phyloP scores from a whole-genome alignment of 2,113 vertebrate genomes.

The Tonatia bakeri region DNA sequence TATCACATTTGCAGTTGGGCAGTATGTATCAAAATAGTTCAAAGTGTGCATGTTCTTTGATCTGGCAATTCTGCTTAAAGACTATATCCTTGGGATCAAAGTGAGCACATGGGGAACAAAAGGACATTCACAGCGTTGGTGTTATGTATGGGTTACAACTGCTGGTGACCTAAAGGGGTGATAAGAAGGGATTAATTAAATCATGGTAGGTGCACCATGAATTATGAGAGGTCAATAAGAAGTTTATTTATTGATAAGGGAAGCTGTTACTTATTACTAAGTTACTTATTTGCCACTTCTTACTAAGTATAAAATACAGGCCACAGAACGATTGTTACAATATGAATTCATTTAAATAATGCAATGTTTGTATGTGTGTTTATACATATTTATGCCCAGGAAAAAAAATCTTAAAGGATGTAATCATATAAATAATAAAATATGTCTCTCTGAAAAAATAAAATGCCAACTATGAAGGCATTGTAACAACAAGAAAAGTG shows the following conservation, averaged over 20 bases:
- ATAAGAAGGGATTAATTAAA: background rate
- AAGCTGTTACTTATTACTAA: background rate
- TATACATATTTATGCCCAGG: background rate
- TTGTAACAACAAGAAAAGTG: background rate
- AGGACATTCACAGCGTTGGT: background rate
- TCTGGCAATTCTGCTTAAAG: background rate
- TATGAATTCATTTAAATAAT: background rate
- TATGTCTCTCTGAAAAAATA: background rate
- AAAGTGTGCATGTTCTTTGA: background rate
- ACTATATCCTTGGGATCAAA: background rate
- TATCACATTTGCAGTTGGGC: background rate
- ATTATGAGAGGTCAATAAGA: background rate
- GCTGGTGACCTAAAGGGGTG: background rate
- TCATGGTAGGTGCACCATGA: background rate
- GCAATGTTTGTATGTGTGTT: background rate
- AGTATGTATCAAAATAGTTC: background rate
- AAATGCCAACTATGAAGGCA: background rate
- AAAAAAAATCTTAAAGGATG: background rate
- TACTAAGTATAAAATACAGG: constrained; percentile 15
- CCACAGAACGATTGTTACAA: background rate
- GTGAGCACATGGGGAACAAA: background rate
- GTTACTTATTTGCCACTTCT: background rate
- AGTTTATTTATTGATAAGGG: background rate
- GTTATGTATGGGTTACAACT: background rate
- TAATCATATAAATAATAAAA: background rate